Conservation (phyloP, 2,888 invertebrate species). For the Diaphora mendica region DNA sequence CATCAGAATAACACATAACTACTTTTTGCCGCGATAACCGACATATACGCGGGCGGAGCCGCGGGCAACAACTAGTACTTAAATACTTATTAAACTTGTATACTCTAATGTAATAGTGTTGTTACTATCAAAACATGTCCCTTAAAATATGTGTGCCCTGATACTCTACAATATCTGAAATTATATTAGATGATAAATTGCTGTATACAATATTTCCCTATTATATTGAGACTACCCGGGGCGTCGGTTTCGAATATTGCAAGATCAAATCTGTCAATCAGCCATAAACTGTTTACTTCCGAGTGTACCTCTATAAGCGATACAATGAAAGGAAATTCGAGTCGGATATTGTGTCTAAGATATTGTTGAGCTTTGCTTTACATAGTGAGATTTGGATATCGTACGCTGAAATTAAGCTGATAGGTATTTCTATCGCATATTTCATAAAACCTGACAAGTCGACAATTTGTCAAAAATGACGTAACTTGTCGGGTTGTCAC, state of each 20-base stretch:
- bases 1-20: too few relatives aligned
- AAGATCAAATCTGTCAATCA: conserved; percentile 26
- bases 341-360: conserved; percentile 5
- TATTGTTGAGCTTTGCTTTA: not conserved
- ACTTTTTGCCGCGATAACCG: too few relatives aligned
- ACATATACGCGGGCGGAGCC: too few relatives aligned
- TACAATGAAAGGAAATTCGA: conserved; percentile 12
- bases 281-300: conserved; percentile 15
- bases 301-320: conserved; percentile 5
- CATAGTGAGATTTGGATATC: not conserved
- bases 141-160: not conserved
- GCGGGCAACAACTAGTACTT: too few relatives aligned
- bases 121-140: not conserved
- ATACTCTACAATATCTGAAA: not conserved
- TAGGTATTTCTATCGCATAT: too few relatives aligned
- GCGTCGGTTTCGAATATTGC: conserved; percentile 6
- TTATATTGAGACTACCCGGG: not conserved
- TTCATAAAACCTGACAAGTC: too few relatives aligned
- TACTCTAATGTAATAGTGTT: not conserved
- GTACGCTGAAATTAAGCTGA: not conserved
- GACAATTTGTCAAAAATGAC: too few relatives aligned
- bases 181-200: conserved; percentile 7
- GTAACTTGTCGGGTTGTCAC: too few relatives aligned
- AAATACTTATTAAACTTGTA: not conserved
- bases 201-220: not conserved